A percentile compares a stretch with the other conserved stretches of the same genome.
Evolutionary conservation across 2,113 vertebrate genomes (phyloP).

Genomic region (Melanerpes aurifrons): DNA sequence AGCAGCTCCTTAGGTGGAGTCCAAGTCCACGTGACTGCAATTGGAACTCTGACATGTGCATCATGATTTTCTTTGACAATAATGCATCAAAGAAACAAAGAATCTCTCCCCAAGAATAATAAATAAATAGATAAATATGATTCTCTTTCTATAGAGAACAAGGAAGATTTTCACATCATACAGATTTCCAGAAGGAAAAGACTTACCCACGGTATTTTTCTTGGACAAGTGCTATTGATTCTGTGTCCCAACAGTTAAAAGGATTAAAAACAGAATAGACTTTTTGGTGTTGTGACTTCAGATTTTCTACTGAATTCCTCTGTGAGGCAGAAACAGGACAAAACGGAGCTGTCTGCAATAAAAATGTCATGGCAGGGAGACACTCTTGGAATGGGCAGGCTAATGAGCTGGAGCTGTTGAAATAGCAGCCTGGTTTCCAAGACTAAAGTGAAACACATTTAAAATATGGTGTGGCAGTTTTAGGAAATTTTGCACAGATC

Average conservation of each 20-base stretch:
- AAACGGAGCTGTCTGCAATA: not conserved
- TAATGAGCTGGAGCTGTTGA: not conserved
- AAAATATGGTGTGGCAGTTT: not conserved
- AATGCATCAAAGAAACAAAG: not conserved
- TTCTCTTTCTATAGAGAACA: not conserved
- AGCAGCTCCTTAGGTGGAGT: not conserved
- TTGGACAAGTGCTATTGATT: not conserved
- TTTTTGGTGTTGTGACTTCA: not conserved
- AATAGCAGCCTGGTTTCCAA: not conserved
- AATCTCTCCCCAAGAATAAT: not conserved
- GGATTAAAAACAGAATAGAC: not conserved
- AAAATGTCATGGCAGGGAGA: not conserved
- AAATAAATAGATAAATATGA: not conserved
- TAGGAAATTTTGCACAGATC: too few relatives aligned
- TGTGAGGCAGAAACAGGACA: not conserved
- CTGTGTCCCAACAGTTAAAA: not conserved
- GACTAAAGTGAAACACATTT: not conserved
- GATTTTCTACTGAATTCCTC: not conserved
- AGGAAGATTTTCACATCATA: not conserved
- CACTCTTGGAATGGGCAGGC: not conserved
- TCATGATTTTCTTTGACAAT: not conserved
- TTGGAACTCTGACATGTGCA: fast-evolving
- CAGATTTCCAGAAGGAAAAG: not conserved
- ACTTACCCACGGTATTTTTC: not conserved
- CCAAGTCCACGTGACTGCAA: fast-evolving